Evolutionary conservation across 2,888 invertebrate genomes (phyloP).

Genomic region (Chelonus formosanus): DNA sequence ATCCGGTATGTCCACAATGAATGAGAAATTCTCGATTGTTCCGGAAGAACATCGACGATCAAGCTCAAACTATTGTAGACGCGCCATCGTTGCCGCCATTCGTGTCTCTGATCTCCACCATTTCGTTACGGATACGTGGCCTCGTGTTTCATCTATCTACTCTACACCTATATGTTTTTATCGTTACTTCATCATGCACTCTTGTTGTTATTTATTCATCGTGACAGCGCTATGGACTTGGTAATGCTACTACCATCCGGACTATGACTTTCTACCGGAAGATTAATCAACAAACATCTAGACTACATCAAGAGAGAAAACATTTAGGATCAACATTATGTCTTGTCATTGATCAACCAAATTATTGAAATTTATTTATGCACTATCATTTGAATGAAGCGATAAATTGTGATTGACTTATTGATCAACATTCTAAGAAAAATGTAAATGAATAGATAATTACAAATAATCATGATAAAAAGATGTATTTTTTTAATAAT

Average conservation of each 20-base stretch:
- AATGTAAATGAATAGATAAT: too few relatives aligned
- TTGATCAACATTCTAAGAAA: too few relatives aligned
- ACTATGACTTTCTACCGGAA: conserved; percentile 20
- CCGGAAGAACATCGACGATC: conserved; percentile 51
- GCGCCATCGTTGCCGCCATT: conserved; percentile 42
- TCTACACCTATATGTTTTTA: conserved; percentile 1
- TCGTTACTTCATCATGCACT: conserved; percentile 12
- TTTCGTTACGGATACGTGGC: conserved; percentile 28
- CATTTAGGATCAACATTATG: background rate
- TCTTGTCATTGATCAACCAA: conserved; percentile 2
- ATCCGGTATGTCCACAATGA: conserved; percentile 26
- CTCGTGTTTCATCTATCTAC: conserved; percentile 15
- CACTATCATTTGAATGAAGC: too few relatives aligned
- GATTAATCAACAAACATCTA: conserved; percentile 5
- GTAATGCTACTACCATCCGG: conserved; percentile 3
- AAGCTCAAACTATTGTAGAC: conserved; percentile 40
- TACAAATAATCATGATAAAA: too few relatives aligned
- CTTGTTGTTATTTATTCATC: conserved; percentile 16
- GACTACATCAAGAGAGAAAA: background rate
- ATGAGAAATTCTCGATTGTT: conserved; percentile 41
- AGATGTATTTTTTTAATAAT: too few relatives aligned
- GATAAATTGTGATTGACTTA: too few relatives aligned
- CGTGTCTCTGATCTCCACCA: conserved; percentile 27
- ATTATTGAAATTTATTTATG: background rate
- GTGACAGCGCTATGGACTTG: conserved; percentile 10